Conservation (phyloP, 2,888 invertebrate genomes). For the Amphipoea lucens region DNA sequence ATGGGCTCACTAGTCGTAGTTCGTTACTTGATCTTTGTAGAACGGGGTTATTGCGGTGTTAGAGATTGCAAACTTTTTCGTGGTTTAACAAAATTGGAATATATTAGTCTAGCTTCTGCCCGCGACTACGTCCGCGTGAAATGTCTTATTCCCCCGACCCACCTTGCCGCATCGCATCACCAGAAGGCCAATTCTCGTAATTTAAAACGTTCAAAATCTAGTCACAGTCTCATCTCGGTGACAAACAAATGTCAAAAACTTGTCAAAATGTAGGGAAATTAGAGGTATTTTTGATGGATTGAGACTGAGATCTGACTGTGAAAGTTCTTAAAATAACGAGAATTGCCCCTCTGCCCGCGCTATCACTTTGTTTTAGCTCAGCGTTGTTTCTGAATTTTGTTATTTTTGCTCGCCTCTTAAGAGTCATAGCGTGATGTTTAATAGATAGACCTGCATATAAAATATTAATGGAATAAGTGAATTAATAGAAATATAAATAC, state of each 20-base stretch:
- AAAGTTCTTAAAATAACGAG: too few relatives aligned
- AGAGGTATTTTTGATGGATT: too few relatives aligned
- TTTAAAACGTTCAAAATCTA: too few relatives aligned
- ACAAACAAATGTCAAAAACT: too few relatives aligned
- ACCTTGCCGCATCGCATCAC: not conserved
- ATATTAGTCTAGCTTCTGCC: not conserved
- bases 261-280: too few relatives aligned
- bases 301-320: too few relatives aligned
- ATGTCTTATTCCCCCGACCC: not conserved
- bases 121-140: not conserved
- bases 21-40: constrained; percentile 68
- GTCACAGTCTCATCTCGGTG: too few relatives aligned
- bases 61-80: constrained; percentile 5
- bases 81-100: not conserved
- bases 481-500: too few relatives aligned
- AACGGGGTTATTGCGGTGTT: constrained; percentile 18
- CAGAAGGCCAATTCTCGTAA: too few relatives aligned
- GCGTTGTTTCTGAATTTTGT: not conserved
- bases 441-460: too few relatives aligned
- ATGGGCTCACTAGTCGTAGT: constrained; percentile 62
- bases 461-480: too few relatives aligned
- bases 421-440: not conserved
- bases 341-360: not conserved
- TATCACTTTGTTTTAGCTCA: not conserved
- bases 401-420: not conserved